Conservation (phyloP, 2,888 invertebrate genomes). For the Hofmannophila pseudospretella region DNA sequence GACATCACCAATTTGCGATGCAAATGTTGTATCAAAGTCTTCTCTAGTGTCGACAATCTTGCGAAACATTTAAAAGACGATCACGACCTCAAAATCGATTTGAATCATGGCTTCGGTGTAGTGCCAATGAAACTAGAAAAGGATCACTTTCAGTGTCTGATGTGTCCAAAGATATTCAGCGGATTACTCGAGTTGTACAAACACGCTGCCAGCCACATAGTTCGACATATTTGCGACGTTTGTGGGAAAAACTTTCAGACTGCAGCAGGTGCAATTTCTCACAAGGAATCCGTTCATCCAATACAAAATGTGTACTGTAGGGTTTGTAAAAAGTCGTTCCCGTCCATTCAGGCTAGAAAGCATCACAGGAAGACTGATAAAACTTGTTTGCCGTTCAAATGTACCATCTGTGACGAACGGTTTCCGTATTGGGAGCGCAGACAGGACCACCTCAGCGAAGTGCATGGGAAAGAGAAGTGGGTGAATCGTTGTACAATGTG, state of each 20-base stretch:
- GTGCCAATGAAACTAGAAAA: constrained; percentile 15
- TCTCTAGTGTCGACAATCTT: constrained; percentile 10
- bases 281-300: constrained; percentile 6
- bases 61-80: constrained; percentile 16
- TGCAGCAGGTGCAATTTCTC: constrained; percentile 8
- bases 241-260: constrained; percentile 19
- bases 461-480: constrained; percentile 20
- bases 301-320: constrained; percentile 6
- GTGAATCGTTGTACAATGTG: constrained; percentile 20
- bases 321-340: constrained; percentile 16
- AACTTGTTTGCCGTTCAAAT: constrained; percentile 20
- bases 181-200: constrained; percentile 11
- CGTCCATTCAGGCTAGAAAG: constrained; percentile 22
- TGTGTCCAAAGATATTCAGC: constrained; percentile 15
- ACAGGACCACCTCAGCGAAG: constrained; percentile 20
- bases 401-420: constrained; percentile 20
- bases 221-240: constrained; percentile 17
- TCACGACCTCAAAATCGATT: constrained; percentile 14
- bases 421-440: constrained; percentile 21
- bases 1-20: constrained; percentile 18
- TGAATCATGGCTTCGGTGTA: constrained; percentile 10
- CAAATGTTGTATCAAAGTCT: constrained; percentile 10
- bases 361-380: constrained; percentile 18
- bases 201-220: constrained; percentile 18
- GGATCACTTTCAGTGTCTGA: constrained; percentile 13